A percentile compares a stretch with the other conserved stretches of the same genome.
phyloP scores from a whole-genome alignment of 2,888 invertebrate genomes.

The Meta bourneti region DNA sequence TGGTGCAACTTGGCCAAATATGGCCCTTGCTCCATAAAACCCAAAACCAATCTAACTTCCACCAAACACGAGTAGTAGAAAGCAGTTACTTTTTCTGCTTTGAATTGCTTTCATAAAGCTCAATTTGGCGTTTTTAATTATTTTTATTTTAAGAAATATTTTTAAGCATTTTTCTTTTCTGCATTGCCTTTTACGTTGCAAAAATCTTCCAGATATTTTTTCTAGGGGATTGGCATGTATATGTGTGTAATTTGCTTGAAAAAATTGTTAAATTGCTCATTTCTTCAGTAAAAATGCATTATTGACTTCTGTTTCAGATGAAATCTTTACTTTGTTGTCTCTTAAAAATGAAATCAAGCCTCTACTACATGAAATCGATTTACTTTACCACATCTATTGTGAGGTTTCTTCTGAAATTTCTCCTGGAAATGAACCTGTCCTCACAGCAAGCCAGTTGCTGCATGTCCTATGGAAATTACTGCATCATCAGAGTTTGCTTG shows the following conservation, averaged over 20 bases:
- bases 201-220: not conserved
- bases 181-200: not conserved
- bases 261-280: not conserved
- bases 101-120: too few species aligned
- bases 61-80: too few species aligned
- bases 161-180: not conserved
- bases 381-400: constrained; percentile 39
- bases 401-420: constrained; percentile 24
- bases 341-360: constrained; percentile 23
- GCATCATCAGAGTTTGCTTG: constrained; percentile 30
- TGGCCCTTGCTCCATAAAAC: too few species aligned
- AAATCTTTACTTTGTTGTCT: constrained; percentile 47
- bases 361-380: constrained; percentile 36
- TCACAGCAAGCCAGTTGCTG: constrained; percentile 33
- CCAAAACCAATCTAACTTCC: too few species aligned
- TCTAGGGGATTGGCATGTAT: too few species aligned
- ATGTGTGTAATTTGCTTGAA: not conserved
- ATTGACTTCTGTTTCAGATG: constrained; percentile 27
- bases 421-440: constrained; percentile 29
- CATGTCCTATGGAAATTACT: constrained; percentile 57
- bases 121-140: too few species aligned
- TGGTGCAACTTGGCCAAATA: too few species aligned
- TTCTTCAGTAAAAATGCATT: not conserved
- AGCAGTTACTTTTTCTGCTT: too few species aligned
- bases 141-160: not conserved